Conservation (phyloP, 2,888 invertebrate genomes). For the Tubiluchus corallicola region DNA sequence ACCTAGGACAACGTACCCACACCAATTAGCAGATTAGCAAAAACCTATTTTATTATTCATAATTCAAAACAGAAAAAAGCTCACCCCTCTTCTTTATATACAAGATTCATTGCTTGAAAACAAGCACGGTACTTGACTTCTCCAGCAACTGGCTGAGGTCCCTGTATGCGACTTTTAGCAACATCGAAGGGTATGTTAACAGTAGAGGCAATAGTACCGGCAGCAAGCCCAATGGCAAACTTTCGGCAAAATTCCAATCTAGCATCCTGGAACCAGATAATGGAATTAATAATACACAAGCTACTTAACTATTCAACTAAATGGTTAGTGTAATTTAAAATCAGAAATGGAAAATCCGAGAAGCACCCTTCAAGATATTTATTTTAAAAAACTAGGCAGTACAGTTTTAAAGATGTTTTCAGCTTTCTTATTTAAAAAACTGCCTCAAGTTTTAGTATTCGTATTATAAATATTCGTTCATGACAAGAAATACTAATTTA, state of each 20-base stretch:
- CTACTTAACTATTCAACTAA: background rate
- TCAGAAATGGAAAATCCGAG: too few species aligned
- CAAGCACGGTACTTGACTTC: constrained; percentile 59
- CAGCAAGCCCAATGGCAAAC: constrained; percentile 59
- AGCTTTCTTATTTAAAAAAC: too few species aligned
- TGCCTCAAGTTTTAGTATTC: too few species aligned
- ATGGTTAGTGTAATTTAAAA: too few species aligned
- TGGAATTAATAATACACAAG: constrained; percentile 5
- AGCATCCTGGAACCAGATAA: constrained; percentile 23
- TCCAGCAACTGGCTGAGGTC: constrained; percentile 56
- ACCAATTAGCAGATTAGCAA: too few species aligned
- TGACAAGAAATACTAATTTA: too few species aligned
- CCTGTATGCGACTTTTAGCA: constrained; percentile 84
- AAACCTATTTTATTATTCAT: too few species aligned
- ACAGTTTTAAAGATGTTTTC: background rate
- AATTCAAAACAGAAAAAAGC: too few species aligned
- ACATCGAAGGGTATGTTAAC: constrained; percentile 90
- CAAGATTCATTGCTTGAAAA: constrained; percentile 45
- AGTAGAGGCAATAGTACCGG: constrained; percentile 67
- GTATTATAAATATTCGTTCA: too few species aligned
- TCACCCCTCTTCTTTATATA: constrained; percentile 76
- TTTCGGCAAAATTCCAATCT: constrained; percentile 22
- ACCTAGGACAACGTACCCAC: too few species aligned
- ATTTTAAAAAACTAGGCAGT: too few species aligned
- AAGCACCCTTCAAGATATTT: too few species aligned